phyloP scores from a whole-genome alignment of 2,113 vertebrate species.

The Cebus imitator region DNA sequence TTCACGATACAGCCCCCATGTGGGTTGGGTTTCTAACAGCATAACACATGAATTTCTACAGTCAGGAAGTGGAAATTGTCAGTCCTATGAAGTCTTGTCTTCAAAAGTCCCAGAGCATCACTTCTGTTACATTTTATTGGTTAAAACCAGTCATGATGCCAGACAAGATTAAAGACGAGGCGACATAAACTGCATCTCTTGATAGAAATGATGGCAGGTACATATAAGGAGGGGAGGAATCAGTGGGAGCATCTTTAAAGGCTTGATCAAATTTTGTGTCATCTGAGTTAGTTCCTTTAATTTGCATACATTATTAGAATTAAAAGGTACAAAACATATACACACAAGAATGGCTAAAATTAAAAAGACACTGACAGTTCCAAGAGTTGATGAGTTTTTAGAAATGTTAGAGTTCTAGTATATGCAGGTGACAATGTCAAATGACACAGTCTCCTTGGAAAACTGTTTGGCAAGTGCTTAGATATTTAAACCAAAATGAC shows the following conservation, averaged over 20 bases:
- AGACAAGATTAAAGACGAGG: background rate
- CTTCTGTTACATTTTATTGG: background rate
- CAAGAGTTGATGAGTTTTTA: conserved; percentile 18
- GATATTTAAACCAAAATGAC: conserved; percentile 13
- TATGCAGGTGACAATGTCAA: background rate
- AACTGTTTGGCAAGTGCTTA: background rate
- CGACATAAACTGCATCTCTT: background rate
- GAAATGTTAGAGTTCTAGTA: conserved; percentile 8
- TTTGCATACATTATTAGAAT: background rate
- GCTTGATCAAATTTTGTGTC: background rate
- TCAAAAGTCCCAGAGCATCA: background rate
- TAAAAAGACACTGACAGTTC: background rate
- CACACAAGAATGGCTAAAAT: background rate
- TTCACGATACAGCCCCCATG: background rate
- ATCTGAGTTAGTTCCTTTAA: background rate
- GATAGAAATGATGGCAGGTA: background rate
- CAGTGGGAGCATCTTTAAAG: background rate
- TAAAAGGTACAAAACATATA: background rate
- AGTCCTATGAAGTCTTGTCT: background rate
- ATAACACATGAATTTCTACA: background rate
- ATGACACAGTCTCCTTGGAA: background rate
- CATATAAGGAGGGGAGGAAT: background rate
- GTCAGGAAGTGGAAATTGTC: background rate
- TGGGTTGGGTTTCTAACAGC: background rate
- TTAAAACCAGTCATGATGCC: background rate